Conservation (phyloP, 2,888 invertebrate genomes). For the Malacosoma neustria region DNA sequence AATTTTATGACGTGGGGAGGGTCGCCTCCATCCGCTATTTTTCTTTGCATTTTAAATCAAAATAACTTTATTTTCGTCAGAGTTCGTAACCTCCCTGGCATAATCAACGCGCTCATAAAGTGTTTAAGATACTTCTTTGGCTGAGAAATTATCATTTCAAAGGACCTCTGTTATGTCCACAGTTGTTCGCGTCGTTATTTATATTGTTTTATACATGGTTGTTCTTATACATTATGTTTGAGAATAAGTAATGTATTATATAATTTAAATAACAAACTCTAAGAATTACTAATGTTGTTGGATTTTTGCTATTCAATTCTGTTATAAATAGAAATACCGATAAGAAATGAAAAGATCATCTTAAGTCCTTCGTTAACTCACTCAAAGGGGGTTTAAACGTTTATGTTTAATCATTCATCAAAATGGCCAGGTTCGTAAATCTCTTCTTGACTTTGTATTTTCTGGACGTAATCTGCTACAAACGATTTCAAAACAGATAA, state of each 20-base stretch:
- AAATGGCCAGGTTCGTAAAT: background rate
- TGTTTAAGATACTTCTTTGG: constrained; percentile 61
- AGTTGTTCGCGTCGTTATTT: too few relatives aligned
- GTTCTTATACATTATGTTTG: too few relatives aligned
- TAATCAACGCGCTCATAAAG: constrained; percentile 58
- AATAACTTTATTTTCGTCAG: constrained; percentile 63
- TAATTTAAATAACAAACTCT: too few relatives aligned
- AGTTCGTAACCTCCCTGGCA: constrained; percentile 56
- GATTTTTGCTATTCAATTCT: too few relatives aligned
- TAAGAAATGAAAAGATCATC: background rate
- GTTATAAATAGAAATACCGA: background rate
- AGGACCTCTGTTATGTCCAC: constrained; percentile 33
- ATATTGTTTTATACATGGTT: too few relatives aligned
- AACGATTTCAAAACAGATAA: constrained; percentile 54
- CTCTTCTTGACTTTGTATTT: background rate
- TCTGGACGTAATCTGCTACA: constrained; percentile 39
- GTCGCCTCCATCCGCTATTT: constrained; percentile 31
- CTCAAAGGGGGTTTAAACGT: background rate
- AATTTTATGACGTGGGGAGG: too few relatives aligned
- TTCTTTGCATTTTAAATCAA: constrained; percentile 66
- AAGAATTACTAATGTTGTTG: too few relatives aligned
- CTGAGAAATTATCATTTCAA: constrained; percentile 45
- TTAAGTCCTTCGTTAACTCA: background rate
- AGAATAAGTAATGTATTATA: too few relatives aligned
- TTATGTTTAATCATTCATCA: background rate